phyloP scores from a whole-genome alignment of 2,113 vertebrate species.

The Phalacrocorax aristotelis region DNA sequence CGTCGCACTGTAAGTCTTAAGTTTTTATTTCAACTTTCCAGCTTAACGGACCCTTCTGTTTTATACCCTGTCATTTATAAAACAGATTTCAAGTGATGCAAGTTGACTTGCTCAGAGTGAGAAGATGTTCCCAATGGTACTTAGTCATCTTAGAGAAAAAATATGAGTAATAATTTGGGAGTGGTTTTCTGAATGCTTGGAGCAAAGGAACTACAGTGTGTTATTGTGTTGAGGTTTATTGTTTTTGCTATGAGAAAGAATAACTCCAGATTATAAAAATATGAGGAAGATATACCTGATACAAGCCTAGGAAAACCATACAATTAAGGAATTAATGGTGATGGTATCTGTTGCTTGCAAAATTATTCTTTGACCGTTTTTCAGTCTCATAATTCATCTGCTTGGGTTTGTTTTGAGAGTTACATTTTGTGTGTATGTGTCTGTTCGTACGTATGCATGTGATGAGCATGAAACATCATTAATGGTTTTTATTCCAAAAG shows the following conservation, averaged over 20 bases:
- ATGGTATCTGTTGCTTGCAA: conserved; percentile 26
- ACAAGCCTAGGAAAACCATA: neutral
- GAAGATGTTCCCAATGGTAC: conserved; percentile 66
- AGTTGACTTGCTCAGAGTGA: conserved; percentile 51
- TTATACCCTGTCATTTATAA: conserved; percentile 12
- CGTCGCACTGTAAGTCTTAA: conserved; percentile 85
- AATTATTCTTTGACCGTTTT: neutral
- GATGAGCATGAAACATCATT: neutral
- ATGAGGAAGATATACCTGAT: neutral
- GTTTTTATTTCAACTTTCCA: neutral
- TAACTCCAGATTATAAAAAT: neutral
- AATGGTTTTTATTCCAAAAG: conserved; percentile 70
- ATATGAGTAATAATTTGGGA: conserved; percentile 64
- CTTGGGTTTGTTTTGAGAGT: neutral
- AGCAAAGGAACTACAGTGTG: neutral
- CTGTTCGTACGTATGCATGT: neutral
- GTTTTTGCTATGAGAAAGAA: neutral
- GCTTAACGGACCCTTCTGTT: neutral
- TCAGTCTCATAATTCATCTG: neutral
- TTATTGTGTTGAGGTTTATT: conserved; percentile 6
- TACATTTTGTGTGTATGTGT: conserved; percentile 6
- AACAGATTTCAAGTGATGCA: neutral
- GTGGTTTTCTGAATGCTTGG: conserved; percentile 53
- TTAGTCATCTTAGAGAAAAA: conserved; percentile 58
- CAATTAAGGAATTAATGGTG: conserved; percentile 41